These are phyloP conservation scores for Threskiornis aethiopicus DNA, from an alignment of 2,797 vertebrate genomes.

Conservation along the genomic window DNA sequence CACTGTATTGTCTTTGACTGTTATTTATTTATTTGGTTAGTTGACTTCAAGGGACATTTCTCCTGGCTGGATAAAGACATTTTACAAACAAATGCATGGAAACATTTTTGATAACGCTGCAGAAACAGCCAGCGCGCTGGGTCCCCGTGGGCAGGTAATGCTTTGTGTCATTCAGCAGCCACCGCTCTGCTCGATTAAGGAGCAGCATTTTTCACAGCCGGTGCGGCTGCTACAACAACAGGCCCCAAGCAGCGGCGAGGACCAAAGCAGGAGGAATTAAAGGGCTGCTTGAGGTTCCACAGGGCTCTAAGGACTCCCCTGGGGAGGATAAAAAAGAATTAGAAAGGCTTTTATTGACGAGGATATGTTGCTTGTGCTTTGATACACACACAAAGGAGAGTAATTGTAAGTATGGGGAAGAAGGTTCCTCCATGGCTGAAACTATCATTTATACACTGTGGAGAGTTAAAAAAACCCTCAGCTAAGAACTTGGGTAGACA, in stretches of 20 bases:
- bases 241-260: not conserved
- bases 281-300: not conserved
- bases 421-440: not conserved
- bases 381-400: not conserved
- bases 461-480: not conserved
- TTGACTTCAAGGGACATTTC: constrained; percentile 52
- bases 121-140: not conserved
- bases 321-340: constrained; percentile 43
- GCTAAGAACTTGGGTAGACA: not conserved
- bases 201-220: constrained; percentile 1
- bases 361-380: not conserved
- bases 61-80: constrained; percentile 43
- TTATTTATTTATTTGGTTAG: constrained; percentile 41
- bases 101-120: constrained; percentile 18
- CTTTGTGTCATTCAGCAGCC: constrained; percentile 28
- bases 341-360: constrained; percentile 17
- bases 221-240: not conserved
- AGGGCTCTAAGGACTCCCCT: not conserved
- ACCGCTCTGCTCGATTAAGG: not conserved
- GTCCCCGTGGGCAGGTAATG: constrained; percentile 47
- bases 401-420: not conserved
- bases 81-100: constrained; percentile 33
- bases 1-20: not conserved
- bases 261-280: constrained; percentile 31
- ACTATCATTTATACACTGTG: not conserved